A percentile compares a stretch with the other conserved stretches of the same genome.
These are phyloP conservation scores for Telenomus remus DNA, from an alignment of 1,140 invertebrate species.

Conservation along the genomic window DNA sequence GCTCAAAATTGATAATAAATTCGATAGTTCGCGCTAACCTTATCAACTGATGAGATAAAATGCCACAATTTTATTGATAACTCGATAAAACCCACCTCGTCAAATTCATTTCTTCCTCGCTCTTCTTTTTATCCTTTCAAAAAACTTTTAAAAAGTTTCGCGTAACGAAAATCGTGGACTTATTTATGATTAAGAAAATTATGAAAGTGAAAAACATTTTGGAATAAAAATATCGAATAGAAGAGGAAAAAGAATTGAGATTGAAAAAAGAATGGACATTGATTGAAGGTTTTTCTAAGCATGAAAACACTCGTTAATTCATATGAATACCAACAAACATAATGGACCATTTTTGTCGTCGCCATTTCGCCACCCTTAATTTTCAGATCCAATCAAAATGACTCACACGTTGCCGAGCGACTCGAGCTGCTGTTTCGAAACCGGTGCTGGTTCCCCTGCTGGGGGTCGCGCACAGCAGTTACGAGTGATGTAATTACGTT, in stretches of 20 bases:
- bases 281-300: not conserved
- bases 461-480: slow-evolving; percentile 61
- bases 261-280: too few species aligned
- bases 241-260: too few species aligned
- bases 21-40: slow-evolving; percentile 58
- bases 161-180: too few species aligned
- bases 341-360: slow-evolving; percentile 45
- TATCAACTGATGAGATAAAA: slow-evolving; percentile 70
- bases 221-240: too few species aligned
- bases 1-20: slow-evolving; percentile 75
- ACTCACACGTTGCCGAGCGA: slow-evolving; percentile 64
- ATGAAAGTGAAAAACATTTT: too few species aligned
- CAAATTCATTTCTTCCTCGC: too few species aligned
- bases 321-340: slow-evolving; percentile 14
- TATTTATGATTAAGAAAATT: too few species aligned
- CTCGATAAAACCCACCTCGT: not conserved
- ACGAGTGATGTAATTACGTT: slow-evolving; percentile 74
- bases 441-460: slow-evolving; percentile 26
- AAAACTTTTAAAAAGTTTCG: too few species aligned
- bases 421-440: slow-evolving; percentile 51
- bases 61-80: slow-evolving; percentile 67
- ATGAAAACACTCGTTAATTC: not conserved
- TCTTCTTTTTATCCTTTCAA: too few species aligned
- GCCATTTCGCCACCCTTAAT: slow-evolving; percentile 71
- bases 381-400: slow-evolving; percentile 73